Percentiles rank a stretch among this genome's conserved stretches.
These are phyloP conservation scores for Venusia cambrica DNA, from an alignment of 2,888 invertebrate species.

Conservation along the genomic window DNA sequence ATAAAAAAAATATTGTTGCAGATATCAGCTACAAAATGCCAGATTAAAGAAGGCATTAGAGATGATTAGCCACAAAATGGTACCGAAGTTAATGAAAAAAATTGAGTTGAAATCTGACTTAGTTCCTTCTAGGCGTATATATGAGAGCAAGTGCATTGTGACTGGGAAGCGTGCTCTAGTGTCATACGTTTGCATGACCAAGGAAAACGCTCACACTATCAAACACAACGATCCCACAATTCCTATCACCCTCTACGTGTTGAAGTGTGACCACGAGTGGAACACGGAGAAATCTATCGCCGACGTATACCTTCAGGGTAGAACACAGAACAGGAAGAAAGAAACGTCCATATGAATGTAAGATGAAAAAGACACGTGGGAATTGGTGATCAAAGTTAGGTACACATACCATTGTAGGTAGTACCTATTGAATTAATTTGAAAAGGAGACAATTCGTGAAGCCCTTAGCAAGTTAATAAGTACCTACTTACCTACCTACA, in stretches of 20 bases:
- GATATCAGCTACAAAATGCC: slow-evolving; percentile 12
- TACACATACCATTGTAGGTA: too few relatives aligned
- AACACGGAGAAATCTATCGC: slow-evolving; percentile 7
- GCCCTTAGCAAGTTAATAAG: too few relatives aligned
- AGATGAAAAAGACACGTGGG: too few relatives aligned
- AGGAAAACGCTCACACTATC: slow-evolving; percentile 18
- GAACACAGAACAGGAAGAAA: slow-evolving; percentile 20
- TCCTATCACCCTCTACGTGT: slow-evolving; percentile 17
- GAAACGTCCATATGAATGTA: slow-evolving; percentile 22
- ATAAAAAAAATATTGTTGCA: too few relatives aligned
- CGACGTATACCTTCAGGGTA: slow-evolving; percentile 11
- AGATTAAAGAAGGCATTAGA: slow-evolving; percentile 6
- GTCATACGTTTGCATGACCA: slow-evolving; percentile 15
- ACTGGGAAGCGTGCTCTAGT: slow-evolving; percentile 20
- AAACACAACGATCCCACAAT: slow-evolving; percentile 16
- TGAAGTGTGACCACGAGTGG: slow-evolving; percentile 20
- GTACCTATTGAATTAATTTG: too few relatives aligned
- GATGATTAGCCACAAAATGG: slow-evolving; percentile 27
- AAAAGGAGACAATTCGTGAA: too few relatives aligned
- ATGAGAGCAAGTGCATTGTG: slow-evolving; percentile 22
- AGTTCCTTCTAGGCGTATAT: slow-evolving; percentile 18
- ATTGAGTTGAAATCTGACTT: slow-evolving; percentile 23
- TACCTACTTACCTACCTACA: too few relatives aligned
- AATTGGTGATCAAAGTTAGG: too few relatives aligned
- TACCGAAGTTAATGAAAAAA: slow-evolving; percentile 27